Conservation (phyloP, 2,113 vertebrate genomes). For the Tragulus kanchil region DNA sequence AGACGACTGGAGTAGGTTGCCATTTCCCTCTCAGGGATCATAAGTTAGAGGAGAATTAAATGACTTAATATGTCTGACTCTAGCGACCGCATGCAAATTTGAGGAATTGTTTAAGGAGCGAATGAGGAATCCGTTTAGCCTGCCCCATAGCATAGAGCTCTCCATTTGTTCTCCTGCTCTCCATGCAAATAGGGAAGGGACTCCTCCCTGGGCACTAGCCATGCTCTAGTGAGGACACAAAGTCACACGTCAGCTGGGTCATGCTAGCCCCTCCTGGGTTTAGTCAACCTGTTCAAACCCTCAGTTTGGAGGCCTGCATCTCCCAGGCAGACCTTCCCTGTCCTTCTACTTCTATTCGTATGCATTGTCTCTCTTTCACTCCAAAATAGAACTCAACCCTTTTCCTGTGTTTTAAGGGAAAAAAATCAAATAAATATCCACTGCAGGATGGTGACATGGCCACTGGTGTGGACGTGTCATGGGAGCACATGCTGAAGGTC, state of each 20-base stretch:
- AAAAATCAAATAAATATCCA: too few relatives aligned
- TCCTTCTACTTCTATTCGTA: rapidly evolving
- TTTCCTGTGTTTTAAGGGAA: background rate
- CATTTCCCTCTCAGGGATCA: too few relatives aligned
- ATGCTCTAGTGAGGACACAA: rapidly evolving
- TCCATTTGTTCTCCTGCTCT: background rate
- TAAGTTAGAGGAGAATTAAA: too few relatives aligned
- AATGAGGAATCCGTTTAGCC: background rate
- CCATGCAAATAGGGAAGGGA: too few relatives aligned
- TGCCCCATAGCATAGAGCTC: rapidly evolving
- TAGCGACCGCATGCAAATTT: too few relatives aligned
- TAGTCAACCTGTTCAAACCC: rapidly evolving
- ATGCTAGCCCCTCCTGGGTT: rapidly evolving
- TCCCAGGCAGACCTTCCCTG: background rate
- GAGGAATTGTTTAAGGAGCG: background rate
- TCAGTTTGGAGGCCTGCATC: rapidly evolving
- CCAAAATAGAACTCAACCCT: background rate
- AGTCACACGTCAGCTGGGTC: rapidly evolving
- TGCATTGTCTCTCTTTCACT: background rate
- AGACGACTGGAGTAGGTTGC: too few relatives aligned
- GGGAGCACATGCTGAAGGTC: background rate
- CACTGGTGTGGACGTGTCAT: rapidly evolving
- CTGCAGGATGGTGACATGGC: background rate
- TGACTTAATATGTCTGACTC: too few relatives aligned
- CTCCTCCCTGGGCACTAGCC: rapidly evolving